Percentiles rank a stretch among this genome's conserved stretches.
Evolutionary conservation across 2,888 invertebrate species (phyloP).

Genomic region (Cryptus armator): DNA sequence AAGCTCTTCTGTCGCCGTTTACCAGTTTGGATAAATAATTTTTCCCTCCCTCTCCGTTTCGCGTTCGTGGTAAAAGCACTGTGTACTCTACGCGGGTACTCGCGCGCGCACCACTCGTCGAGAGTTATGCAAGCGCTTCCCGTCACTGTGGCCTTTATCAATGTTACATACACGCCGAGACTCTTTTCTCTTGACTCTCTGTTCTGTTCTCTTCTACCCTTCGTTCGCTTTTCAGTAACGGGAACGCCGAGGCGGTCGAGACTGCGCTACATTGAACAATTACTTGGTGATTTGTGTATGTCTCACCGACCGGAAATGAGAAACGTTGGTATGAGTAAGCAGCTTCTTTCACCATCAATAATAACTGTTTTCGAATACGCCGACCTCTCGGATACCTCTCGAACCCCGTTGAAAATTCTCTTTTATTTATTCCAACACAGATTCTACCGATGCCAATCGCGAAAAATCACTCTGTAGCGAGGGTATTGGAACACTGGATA

Average conservation of each 20-base stretch:
- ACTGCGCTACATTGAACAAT: constrained; percentile 79
- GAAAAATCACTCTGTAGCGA: constrained; percentile 6
- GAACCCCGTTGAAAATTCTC: constrained; percentile 27
- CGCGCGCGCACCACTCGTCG: not conserved
- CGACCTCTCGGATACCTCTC: not conserved
- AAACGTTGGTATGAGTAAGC: constrained; percentile 76
- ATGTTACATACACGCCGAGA: constrained; percentile 68
- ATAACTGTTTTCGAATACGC: constrained; percentile 73
- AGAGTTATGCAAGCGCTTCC: constrained; percentile 55
- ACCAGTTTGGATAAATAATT: constrained; percentile 40
- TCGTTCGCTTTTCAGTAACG: constrained; percentile 69
- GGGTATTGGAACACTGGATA: not conserved
- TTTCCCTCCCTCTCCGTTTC: constrained; percentile 16
- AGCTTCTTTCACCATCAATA: constrained; percentile 74
- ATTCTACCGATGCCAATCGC: not conserved
- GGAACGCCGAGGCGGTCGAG: constrained; percentile 57
- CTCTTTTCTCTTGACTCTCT: constrained; percentile 47
- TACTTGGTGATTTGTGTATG: constrained; percentile 77
- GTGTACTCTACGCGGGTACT: not conserved
- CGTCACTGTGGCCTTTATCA: constrained; percentile 72
- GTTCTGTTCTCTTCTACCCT: constrained; percentile 49
- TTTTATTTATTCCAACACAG: constrained; percentile 47
- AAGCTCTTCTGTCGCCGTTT: constrained; percentile 28
- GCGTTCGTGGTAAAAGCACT: constrained; percentile 14
- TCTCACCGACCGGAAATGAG: constrained; percentile 79